Evolutionary conservation across 1,140 invertebrate species (phyloP), one percentile per base, ranked within the genome.

Genomic region (Lethocerus indicus): DNA sequence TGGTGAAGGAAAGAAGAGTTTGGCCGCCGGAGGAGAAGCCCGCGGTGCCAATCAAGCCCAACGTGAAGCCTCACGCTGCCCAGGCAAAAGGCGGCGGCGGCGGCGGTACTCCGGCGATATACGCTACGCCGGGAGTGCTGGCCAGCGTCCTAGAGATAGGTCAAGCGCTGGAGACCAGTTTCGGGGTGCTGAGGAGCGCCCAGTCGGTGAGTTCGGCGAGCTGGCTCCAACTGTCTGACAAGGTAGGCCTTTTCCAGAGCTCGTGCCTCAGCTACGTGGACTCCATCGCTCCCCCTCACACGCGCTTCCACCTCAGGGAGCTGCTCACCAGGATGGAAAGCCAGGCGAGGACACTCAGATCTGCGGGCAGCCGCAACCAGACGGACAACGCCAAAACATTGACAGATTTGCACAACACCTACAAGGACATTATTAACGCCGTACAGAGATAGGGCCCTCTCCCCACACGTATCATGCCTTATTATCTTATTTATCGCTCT

Each of bases 281-380:
- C 52, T 69, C 68, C 27, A 74, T 81, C 2, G 81, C 88, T 53
- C 78, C 87, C 18, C 83, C 88, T 16, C 86, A 88, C 60, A 77
- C 83, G 24, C 81, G 89, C 49, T 90, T 94, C 63, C 86, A 89
- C 56, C 81, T 91, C 58, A 78, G 87, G 9, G 88, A 93, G 61
- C 68, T 92, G 47, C 73, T 92, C 3, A 78, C 79, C 0, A 70
- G 81, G 7, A 68, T 95, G 21, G 87, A 92, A 61, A 71, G 72
- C 2, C 83, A 90, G 61, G 82, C 83, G 20, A 72, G 82, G 53
- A 74, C 77, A 56, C 59, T 89, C 47, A 72, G 83, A 39, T 78
- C 78, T 1, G 78, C 81, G 4, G 81, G 81, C 42, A 74, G 74
- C 45, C 64, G 78, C 58, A 77, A 84, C 65, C 68, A 77, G 53